phyloP scores from a whole-genome alignment of 1,140 invertebrate species.

The Aradophagus sp. region DNA sequence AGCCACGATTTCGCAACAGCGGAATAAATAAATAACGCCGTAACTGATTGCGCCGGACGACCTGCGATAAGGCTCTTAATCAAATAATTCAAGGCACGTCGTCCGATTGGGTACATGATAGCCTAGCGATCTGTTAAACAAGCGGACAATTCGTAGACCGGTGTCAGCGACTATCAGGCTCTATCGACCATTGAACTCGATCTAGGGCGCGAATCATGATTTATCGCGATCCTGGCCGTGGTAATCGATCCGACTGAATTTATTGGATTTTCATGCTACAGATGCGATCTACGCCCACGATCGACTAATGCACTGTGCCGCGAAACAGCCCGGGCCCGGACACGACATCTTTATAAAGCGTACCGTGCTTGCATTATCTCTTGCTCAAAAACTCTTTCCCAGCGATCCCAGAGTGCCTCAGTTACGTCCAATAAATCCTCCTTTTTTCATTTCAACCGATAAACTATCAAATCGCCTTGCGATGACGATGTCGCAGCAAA shows the following conservation, averaged over 20 bases:
- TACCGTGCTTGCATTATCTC: conserved; percentile 21
- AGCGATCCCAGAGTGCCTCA: conserved; percentile 19
- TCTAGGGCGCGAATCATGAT: conserved; percentile 56
- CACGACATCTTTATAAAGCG: conserved; percentile 46
- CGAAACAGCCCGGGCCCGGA: conserved; percentile 17
- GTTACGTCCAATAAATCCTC: conserved; percentile 25
- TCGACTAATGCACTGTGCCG: conserved; percentile 51
- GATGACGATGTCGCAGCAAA: too few species aligned
- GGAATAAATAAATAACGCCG: too few species aligned
- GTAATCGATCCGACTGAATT: conserved; percentile 59
- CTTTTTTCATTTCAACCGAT: conserved; percentile 9
- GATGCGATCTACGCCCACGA: conserved; percentile 57
- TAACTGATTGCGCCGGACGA: too few species aligned
- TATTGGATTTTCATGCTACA: conserved; percentile 59
- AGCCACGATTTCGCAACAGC: too few species aligned
- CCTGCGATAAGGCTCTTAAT: too few species aligned
- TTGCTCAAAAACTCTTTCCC: conserved; percentile 41
- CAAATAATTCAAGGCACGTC: too few species aligned
- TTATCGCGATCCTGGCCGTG: conserved; percentile 60
- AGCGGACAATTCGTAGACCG: conserved; percentile 35
- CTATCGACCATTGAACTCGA: conserved; percentile 53
- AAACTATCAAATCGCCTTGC: conserved; percentile 18
- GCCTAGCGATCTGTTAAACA: too few species aligned
- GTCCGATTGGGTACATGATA: too few species aligned
- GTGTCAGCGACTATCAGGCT: conserved; percentile 50